Evolutionary conservation across 2,113 vertebrate genomes (phyloP).

Genomic region (Spilogale gracilis): DNA sequence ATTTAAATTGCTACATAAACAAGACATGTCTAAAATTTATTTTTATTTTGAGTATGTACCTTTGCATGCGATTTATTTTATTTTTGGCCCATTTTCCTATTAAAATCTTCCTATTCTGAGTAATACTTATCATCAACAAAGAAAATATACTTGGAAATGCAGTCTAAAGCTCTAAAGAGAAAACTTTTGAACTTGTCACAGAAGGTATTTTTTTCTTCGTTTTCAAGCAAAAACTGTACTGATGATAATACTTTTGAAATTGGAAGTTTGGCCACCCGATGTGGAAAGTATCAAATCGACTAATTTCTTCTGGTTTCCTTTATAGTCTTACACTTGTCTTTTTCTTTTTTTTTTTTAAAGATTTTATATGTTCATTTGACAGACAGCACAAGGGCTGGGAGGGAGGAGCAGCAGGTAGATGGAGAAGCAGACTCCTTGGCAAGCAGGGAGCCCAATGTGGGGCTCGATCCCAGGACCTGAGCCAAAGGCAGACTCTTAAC

Average conservation of each 20-base stretch:
- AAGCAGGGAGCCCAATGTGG: background rate
- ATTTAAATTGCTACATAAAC: background rate
- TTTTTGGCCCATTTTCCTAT: background rate
- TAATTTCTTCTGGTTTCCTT: background rate
- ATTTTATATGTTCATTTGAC: background rate
- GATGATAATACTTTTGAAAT: background rate
- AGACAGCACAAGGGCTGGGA: background rate
- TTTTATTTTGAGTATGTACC: background rate
- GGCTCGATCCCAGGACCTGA: background rate
- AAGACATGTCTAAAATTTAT: background rate
- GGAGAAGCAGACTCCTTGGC: background rate
- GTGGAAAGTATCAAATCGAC: background rate
- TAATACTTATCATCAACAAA: background rate
- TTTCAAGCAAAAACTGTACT: conserved; percentile 22
- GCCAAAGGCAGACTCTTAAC: too few species aligned
- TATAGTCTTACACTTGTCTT: background rate
- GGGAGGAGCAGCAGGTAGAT: background rate
- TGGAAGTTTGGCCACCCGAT: background rate
- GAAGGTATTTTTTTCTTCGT: background rate
- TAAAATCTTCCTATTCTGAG: background rate
- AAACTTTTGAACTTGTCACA: background rate
- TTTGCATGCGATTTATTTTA: background rate
- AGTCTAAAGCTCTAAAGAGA: background rate
- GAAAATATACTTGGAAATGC: conserved; percentile 20
- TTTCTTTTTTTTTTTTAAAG: background rate